Evolutionary conservation across 2,888 invertebrate species (phyloP).

Genomic region (Elysia crispata): DNA sequence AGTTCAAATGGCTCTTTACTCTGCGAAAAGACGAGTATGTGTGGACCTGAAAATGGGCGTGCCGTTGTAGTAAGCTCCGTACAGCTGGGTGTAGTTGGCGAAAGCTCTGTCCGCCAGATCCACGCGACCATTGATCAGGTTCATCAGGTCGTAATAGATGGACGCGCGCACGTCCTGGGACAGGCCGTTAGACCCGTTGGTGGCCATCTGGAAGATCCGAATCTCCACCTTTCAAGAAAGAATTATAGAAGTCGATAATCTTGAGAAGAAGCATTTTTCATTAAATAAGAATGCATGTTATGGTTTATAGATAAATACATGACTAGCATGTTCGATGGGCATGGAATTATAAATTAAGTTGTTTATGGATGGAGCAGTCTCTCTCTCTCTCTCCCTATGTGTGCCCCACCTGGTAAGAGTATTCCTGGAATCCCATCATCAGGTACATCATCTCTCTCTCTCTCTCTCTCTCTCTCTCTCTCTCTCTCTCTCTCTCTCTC

Average conservation of each 20-base stretch:
- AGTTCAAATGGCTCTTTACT: too few species aligned
- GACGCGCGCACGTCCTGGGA: constrained; percentile 37
- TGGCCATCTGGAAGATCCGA: not conserved
- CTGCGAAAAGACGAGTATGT: too few species aligned
- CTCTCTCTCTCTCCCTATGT: too few species aligned
- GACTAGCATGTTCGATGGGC: too few species aligned
- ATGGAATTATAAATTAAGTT: too few species aligned
- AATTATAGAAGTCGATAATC: too few species aligned
- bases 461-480: constrained; percentile 66
- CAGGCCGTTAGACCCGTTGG: too few species aligned
- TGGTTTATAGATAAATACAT: too few species aligned
- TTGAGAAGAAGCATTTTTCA: too few species aligned
- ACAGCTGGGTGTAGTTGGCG: constrained; percentile 59
- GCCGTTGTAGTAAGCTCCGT: constrained; percentile 60
- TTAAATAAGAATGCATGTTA: too few species aligned
- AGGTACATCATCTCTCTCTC: constrained; percentile 62
- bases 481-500: too few species aligned
- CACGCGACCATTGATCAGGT: constrained; percentile 55
- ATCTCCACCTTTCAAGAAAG: not conserved
- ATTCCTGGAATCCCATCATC: constrained; percentile 61
- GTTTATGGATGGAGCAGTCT: too few species aligned
- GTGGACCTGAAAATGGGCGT: constrained; percentile 58
- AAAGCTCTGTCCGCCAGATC: constrained; percentile 58
- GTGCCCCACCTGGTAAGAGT: constrained; percentile 54
- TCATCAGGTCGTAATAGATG: constrained; percentile 54